These are phyloP conservation scores for Lydus trimaculatus DNA, from an alignment of 2,888 invertebrate genomes.

Conservation along the genomic window DNA sequence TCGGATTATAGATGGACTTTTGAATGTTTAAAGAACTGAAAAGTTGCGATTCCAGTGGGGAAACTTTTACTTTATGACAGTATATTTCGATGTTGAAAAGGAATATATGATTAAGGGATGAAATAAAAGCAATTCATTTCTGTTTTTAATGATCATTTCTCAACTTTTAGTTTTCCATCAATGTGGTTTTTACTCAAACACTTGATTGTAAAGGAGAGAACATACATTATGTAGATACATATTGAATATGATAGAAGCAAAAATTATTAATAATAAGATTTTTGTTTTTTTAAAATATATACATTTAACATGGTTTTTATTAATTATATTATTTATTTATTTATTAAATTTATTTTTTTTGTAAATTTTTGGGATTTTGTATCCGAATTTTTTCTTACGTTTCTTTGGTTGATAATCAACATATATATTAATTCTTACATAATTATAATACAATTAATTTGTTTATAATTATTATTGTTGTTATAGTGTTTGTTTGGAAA, in stretches of 20 bases:
- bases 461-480: background rate
- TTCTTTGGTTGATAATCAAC: conserved; percentile 1
- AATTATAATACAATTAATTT: background rate
- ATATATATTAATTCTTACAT: background rate
- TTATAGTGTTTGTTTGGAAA: background rate
- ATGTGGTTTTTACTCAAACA: conserved; percentile 51
- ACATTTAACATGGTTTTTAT: conserved; percentile 22
- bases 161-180: conserved; percentile 49
- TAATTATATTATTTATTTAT: background rate
- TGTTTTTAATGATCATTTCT: conserved; percentile 21
- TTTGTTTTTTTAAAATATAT: conserved; percentile 33
- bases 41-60: too few relatives aligned
- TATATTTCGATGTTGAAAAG: too few relatives aligned
- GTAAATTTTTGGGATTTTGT: too few relatives aligned
- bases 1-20: too few relatives aligned
- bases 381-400: background rate
- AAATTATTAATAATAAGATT: conserved; percentile 34
- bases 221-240: conserved; percentile 42
- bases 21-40: too few relatives aligned
- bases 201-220: conserved; percentile 51
- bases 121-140: background rate
- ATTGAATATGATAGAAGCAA: conserved; percentile 43
- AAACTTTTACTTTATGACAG: too few relatives aligned
- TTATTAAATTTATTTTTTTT: background rate
- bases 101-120: background rate